Base-by-base conservation (phyloP, 2,888 invertebrate species). In the Tenthredo mesomela region DNA sequence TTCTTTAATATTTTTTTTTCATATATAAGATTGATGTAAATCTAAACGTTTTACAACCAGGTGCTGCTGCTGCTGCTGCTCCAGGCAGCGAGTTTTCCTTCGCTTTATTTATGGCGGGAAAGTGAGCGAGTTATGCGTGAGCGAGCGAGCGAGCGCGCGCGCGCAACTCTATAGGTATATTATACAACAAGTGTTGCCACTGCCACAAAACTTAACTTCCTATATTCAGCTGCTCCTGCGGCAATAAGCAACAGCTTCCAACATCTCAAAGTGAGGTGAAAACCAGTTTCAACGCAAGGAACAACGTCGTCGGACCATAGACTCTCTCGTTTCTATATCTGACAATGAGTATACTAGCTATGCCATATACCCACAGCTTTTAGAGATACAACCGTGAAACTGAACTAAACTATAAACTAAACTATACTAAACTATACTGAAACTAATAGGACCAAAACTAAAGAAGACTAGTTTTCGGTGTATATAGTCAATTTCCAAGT, bases 261-360 rank as follows among this genome's bases (percentile, higher is more conserved):
- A 9, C 33, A 5, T 80, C 82, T 78, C 61, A 33, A 65, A 65
- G 82, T 65, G 82, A 82, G 82, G 65, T 82, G 65, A 82, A 82
- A 82, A 82, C 82, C 82, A 82, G 82, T 40, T 82, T 82, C 33
- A 82, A 70, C 29, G 70, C 70, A 70, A 82, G 82, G 82, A 82
- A 82, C 82, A 82, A 82, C 82, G 82, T 29, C 29, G n/a, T 65
- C 71, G 71, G 47, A 6, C 15, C 50, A 43, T 33, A 67, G 50
- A 54, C 65, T 67, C 67, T 67, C 33, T 54, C 47, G 25, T 29
- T 47, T 2, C 67, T 80, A 43, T 80, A 43, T 67, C 80, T 65
- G 61, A 80, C 80, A 61, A 80, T 82, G 47, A 67, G 47, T 67
- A 29, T 67, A 29, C 1, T 29, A 67, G 10, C 10, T 80, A 21